These are phyloP conservation scores for Orthosia cruda DNA, from an alignment of 2,888 invertebrate genomes.

Conservation along the genomic window DNA sequence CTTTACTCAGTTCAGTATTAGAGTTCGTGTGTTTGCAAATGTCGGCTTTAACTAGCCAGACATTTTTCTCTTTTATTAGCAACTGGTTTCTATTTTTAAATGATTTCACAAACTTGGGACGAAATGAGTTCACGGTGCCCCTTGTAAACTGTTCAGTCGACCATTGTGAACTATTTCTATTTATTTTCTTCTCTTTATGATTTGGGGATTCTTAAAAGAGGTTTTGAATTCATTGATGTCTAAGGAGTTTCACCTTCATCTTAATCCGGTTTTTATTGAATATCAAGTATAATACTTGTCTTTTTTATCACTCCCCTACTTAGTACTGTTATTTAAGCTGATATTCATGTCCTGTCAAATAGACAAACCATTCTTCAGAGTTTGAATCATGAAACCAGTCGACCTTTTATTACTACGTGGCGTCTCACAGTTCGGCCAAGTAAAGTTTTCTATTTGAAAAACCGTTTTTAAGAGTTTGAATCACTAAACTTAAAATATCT, in stretches of 20 bases:
- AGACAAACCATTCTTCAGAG: not conserved
- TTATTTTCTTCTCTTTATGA: too few species aligned
- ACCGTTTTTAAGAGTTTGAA: not conserved
- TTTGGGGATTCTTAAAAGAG: not conserved
- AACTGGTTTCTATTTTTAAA: constrained; percentile 37
- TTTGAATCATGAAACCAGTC: not conserved
- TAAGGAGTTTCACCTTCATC: not conserved
- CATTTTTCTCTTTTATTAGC: not conserved
- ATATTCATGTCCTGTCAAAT: not conserved
- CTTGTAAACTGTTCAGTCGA: not conserved
- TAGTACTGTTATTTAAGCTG: not conserved
- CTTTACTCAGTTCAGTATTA: not conserved
- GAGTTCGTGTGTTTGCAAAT: constrained; percentile 7
- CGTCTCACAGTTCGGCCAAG: too few species aligned
- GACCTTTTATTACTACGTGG: too few species aligned
- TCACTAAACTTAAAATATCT: not conserved
- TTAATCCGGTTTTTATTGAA: not conserved
- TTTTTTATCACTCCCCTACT: not conserved
- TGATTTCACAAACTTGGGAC: constrained; percentile 17
- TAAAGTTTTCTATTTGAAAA: too few species aligned
- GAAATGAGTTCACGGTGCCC: not conserved
- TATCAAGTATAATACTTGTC: not conserved
- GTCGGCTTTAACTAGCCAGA: not conserved
- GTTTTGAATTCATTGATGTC: not conserved
- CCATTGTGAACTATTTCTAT: not conserved